phyloP scores from a whole-genome alignment of 2,113 vertebrate genomes.

The Actenoides lindsayi region DNA sequence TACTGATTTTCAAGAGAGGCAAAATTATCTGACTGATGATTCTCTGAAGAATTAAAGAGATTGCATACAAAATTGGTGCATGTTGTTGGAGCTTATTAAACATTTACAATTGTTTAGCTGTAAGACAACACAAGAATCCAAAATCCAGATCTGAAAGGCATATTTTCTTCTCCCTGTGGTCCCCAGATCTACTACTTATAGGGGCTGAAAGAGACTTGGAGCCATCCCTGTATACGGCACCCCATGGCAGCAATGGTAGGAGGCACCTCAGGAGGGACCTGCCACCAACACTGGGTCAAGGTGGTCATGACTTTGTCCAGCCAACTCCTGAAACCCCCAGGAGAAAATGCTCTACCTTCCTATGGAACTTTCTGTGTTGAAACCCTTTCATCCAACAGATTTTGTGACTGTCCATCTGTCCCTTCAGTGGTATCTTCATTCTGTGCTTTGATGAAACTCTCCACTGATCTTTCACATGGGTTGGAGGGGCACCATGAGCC shows the following conservation, averaged over 20 bases:
- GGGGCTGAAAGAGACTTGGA: not conserved
- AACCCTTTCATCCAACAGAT: not conserved
- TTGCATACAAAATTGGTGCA: slow-evolving; percentile 5
- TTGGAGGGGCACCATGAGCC: not conserved
- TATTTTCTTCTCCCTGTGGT: not conserved
- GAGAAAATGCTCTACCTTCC: not conserved
- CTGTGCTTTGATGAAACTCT: not conserved
- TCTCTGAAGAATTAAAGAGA: slow-evolving; percentile 35
- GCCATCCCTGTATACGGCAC: fast-evolving
- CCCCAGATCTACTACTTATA: not conserved
- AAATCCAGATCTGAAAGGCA: not conserved
- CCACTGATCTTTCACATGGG: not conserved
- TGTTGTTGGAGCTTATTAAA: slow-evolving; percentile 11
- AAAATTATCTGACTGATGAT: not conserved
- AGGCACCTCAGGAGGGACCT: not conserved
- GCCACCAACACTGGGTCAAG: not conserved
- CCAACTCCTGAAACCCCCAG: not conserved
- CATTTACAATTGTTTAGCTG: slow-evolving; percentile 22
- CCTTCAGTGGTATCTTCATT: not conserved
- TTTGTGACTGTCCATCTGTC: not conserved
- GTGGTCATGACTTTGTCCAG: not conserved
- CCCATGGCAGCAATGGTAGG: not conserved
- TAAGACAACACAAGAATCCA: not conserved
- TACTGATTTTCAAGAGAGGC: slow-evolving; percentile 14
- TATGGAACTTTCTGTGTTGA: not conserved